A percentile compares a stretch with the other conserved stretches of the same genome.
Evolutionary conservation across 1,140 invertebrate genomes (phyloP).

Genomic region (Halesus radiatus): DNA sequence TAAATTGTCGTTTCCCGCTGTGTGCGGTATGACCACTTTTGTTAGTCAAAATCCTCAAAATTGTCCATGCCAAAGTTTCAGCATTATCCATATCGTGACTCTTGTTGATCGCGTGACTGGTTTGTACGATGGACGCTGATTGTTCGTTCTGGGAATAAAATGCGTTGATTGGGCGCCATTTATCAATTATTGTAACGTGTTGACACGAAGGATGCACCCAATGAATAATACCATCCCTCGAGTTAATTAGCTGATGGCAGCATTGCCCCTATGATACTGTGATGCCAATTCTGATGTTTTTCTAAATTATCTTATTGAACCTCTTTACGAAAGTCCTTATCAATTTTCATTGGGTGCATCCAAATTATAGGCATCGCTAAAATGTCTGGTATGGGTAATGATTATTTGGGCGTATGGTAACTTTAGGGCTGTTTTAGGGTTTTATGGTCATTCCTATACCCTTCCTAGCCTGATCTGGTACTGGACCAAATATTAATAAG

Average conservation of each 20-base stretch:
- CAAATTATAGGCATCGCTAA: constrained; percentile 3
- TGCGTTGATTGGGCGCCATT: neutral
- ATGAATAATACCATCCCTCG: neutral
- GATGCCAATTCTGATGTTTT: no score
- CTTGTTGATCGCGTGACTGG: constrained; percentile 16
- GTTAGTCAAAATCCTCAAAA: no score
- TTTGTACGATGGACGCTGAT: neutral
- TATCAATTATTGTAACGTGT: neutral
- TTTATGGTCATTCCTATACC: constrained; percentile 13
- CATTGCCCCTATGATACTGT: no score
- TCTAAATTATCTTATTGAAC: neutral
- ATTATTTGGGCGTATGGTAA: neutral
- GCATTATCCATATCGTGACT: neutral
- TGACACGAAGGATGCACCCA: neutral
- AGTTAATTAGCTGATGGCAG: no score
- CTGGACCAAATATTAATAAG: neutral
- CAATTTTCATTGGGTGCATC: neutral
- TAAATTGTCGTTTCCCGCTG: no score
- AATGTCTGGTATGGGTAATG: neutral
- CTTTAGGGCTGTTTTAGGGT: neutral
- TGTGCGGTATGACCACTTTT: no score
- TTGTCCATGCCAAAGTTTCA: neutral
- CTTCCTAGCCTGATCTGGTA: constrained; percentile 28
- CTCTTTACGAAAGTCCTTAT: neutral
- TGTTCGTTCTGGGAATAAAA: neutral